Evolutionary conservation across 2,797 vertebrate species (phyloP).

Genomic region (Trichosurus vulpecula): DNA sequence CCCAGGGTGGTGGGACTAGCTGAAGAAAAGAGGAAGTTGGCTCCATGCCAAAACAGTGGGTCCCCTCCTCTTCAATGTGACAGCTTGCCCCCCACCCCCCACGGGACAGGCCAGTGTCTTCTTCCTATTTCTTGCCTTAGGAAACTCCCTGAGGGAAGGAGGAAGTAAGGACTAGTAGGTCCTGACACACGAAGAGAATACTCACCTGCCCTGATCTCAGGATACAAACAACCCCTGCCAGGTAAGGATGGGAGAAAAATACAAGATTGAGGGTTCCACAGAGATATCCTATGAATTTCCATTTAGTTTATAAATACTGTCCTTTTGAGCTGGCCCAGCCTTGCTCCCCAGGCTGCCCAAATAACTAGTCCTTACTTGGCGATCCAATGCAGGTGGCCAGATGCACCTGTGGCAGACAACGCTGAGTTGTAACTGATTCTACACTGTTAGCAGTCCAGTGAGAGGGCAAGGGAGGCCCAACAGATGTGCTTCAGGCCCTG

Average conservation of each 20-base stretch:
- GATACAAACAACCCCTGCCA: not conserved
- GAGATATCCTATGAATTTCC: too few species aligned
- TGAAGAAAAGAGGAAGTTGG: not conserved
- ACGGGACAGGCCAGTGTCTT: not conserved
- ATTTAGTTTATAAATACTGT: not conserved
- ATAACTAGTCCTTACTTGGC: not conserved
- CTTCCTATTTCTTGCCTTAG: constrained; percentile 4
- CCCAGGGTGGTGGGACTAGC: not conserved
- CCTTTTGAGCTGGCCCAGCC: not conserved
- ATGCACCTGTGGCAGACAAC: not conserved
- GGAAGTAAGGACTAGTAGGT: not conserved
- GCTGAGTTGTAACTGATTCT: not conserved
- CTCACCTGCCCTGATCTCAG: not conserved
- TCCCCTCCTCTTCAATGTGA: not conserved
- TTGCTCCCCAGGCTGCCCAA: not conserved
- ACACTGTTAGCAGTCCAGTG: not conserved
- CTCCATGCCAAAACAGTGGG: not conserved
- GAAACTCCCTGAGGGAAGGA: not conserved
- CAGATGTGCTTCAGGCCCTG: not conserved
- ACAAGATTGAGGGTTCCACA: not conserved
- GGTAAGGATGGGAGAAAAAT: not conserved
- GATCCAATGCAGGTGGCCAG: not conserved
- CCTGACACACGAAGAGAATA: not conserved
- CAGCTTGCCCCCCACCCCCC: not conserved
- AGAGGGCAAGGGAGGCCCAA: not conserved